Evolutionary conservation across 2,888 invertebrate species (phyloP), one percentile per base, ranked within the genome.

Genomic region (Stenotaenia linearis): DNA sequence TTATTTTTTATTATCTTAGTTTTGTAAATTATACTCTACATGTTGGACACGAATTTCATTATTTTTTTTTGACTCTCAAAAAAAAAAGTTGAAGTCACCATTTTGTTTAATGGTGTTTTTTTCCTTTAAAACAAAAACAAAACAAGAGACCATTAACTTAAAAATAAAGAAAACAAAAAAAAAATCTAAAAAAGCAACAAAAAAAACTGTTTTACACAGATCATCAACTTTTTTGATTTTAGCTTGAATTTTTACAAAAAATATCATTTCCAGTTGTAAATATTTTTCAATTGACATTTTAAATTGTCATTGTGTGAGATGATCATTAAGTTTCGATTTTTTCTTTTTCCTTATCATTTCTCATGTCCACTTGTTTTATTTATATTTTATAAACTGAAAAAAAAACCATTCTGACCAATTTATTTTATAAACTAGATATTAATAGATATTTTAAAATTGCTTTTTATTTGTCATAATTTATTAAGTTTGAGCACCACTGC

Each of bases 401-500:
- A 15, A 15, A 45, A 45, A 45, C 45, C 61, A 61, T 61, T 61
- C 28, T 61, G 61, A 61, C 61, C 61, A 61, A 61, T 61, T 61
- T 61, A 25, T 1, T 9, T 61, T 61, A 9, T 25, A 61, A 61
- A 61, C 1, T 2, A 61, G 25, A 61, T 61, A 23, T 25, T 61
- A 25, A 10, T 25, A 61, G 61, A 25, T 61, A 5, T 61, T 15
- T 23, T 12, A 61, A 28, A 56, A 56, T 18, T 56, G 18, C 15
- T 18, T 15, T 9, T 37, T 37, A 15, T 45, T 61, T 61, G 61
- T 61, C 61, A 61, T 61, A 61, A 61, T 61, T 61, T 61, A 61
- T 61, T 28, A 23, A 61, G 25, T 61, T 61, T 61, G 61, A 61
- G 61, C 61, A 61, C 45, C 61, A 61, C 61, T 61, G 61, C 61